phyloP scores from a whole-genome alignment of 2,113 vertebrate species.

The Barnardius zonarius region DNA sequence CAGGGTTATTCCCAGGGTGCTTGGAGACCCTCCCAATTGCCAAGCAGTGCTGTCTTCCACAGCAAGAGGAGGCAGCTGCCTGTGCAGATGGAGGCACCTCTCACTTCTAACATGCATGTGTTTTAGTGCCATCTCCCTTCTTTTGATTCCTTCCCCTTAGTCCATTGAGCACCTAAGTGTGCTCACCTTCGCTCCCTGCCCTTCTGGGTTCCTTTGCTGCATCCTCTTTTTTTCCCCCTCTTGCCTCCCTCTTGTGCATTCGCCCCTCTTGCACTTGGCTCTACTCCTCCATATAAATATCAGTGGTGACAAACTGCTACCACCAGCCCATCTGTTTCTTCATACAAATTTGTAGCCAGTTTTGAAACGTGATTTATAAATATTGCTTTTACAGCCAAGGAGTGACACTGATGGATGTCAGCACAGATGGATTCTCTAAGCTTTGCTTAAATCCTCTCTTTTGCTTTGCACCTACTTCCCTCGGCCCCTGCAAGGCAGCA shows the following conservation, averaged over 20 bases:
- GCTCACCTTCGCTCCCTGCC: not conserved
- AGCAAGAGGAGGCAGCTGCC: not conserved
- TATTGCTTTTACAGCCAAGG: slow-evolving; percentile 80
- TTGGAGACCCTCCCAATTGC: slow-evolving; percentile 27
- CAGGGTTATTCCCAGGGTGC: slow-evolving; percentile 39
- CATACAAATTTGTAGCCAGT: slow-evolving; percentile 81
- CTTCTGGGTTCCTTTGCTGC: not conserved
- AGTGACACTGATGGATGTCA: slow-evolving; percentile 79
- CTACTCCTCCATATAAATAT: slow-evolving; percentile 58
- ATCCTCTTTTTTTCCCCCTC: not conserved
- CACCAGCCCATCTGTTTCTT: slow-evolving; percentile 80
- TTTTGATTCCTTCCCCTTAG: not conserved
- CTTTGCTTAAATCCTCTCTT: slow-evolving; percentile 47
- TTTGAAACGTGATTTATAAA: slow-evolving; percentile 84
- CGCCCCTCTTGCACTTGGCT: slow-evolving; percentile 41
- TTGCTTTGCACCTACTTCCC: slow-evolving; percentile 27
- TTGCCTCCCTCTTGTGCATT: not conserved
- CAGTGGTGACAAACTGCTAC: slow-evolving; percentile 72
- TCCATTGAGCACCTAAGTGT: not conserved
- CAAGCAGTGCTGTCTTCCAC: not conserved
- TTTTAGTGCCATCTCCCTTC: not conserved
- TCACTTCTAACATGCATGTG: not conserved
- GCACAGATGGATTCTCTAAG: slow-evolving; percentile 75
- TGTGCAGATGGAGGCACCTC: slow-evolving; percentile 5
- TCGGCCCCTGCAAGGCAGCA: not conserved